These are phyloP conservation scores for Nansenia antarctica DNA, from an alignment of 2,113 vertebrate species.

Conservation along the genomic window DNA sequence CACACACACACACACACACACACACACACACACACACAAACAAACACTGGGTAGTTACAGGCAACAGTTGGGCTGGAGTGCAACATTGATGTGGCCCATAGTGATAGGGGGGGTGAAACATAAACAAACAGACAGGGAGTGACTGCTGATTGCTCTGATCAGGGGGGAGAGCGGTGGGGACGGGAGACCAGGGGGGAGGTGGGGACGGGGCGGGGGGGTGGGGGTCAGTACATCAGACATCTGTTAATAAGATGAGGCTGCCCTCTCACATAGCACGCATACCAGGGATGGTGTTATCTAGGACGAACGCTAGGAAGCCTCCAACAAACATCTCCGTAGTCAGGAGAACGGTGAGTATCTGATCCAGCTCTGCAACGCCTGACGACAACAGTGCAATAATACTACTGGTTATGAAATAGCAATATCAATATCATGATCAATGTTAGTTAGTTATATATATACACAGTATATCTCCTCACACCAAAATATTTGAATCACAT, in stretches of 20 bases:
- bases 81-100: neutral
- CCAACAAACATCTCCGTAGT: constrained; percentile 98
- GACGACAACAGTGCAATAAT: constrained; percentile 5
- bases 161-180: no score
- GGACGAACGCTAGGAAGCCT: constrained; percentile 87
- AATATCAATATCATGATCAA: neutral
- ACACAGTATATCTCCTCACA: no score
- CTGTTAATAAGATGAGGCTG: neutral
- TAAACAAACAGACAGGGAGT: neutral
- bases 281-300: constrained; percentile 98
- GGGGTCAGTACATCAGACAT: neutral
- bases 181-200: no score
- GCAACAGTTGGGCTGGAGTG: neutral
- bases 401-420: no score
- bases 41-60: constrained; percentile 6
- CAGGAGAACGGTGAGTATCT: constrained; percentile 92
- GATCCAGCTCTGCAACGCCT: constrained; percentile 90
- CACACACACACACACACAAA: neutral
- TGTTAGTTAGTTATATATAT: no score
- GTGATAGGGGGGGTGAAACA: neutral
- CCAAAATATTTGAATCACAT: neutral
- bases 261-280: constrained; percentile 24
- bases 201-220: neutral
- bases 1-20: neutral
- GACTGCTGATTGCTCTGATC: neutral